Evolutionary conservation across 2,888 invertebrate genomes (phyloP).

Genomic region (Apamea crenata): DNA sequence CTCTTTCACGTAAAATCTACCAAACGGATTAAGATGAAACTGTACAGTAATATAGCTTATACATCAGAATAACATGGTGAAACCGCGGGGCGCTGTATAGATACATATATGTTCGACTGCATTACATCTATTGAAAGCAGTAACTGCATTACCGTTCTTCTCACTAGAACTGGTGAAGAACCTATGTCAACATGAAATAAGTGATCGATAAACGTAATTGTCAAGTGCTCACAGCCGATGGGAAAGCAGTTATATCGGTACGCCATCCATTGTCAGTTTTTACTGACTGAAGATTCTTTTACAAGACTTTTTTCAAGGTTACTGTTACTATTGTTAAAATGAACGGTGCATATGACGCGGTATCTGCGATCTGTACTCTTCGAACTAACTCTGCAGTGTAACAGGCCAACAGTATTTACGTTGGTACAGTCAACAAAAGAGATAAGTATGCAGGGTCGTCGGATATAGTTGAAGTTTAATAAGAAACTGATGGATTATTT

Average conservation of each 20-base stretch:
- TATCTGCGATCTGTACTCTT: constrained; percentile 28
- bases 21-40: too few relatives aligned
- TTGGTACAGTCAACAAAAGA: not conserved
- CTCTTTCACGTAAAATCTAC: too few relatives aligned
- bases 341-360: constrained; percentile 39
- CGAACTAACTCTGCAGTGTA: not conserved
- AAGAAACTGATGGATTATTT: too few relatives aligned
- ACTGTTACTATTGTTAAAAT: constrained; percentile 48
- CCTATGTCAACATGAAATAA: not conserved
- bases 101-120: too few relatives aligned
- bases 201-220: constrained; percentile 18
- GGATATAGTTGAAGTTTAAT: too few relatives aligned
- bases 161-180: too few relatives aligned
- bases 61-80: too few relatives aligned
- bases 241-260: constrained; percentile 46
- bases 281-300: constrained; percentile 29
- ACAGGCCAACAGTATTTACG: constrained; percentile 10
- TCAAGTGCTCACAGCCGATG: constrained; percentile 15
- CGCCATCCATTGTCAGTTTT: constrained; percentile 47
- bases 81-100: too few relatives aligned
- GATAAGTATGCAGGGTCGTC: too few relatives aligned
- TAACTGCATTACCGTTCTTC: not conserved
- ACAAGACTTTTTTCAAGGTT: constrained; percentile 41
- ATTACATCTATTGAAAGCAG: too few relatives aligned
- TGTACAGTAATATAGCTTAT: too few relatives aligned